Conservation (phyloP, 2,888 invertebrate genomes). For the Minunthozetes semirufus region DNA sequence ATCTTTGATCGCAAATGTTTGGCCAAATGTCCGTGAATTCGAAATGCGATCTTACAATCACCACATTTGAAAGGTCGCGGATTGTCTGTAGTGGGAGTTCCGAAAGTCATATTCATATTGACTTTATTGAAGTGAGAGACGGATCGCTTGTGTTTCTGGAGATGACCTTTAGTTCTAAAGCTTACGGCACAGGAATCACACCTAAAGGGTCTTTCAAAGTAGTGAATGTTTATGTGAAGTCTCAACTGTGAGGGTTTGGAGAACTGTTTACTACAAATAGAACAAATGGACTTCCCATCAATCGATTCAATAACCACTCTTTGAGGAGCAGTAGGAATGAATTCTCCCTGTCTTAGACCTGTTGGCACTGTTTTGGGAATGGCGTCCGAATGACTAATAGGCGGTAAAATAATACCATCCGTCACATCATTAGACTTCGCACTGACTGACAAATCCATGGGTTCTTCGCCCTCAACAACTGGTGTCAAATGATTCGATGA, state of each 20-base stretch:
- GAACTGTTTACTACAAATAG: conserved; percentile 84
- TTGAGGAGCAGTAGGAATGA: conserved; percentile 21
- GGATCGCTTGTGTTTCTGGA: conserved; percentile 86
- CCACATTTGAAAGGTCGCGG: conserved; percentile 92
- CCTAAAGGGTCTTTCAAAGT: conserved; percentile 81
- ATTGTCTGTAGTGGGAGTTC: conserved; percentile 70
- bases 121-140: conserved; percentile 83
- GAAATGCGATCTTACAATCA: conserved; percentile 89
- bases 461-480: background rate
- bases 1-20: conserved; percentile 93
- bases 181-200: conserved; percentile 87
- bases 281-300: conserved; percentile 55
- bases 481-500: background rate
- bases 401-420: background rate
- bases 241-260: conserved; percentile 81
- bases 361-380: background rate
- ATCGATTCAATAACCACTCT: conserved; percentile 30
- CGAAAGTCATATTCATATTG: conserved; percentile 76
- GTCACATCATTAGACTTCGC: conserved; percentile 17
- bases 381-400: background rate
- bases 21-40: conserved; percentile 89
- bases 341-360: conserved; percentile 16
- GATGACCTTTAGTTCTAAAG: conserved; percentile 79
- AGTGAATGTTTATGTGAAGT: conserved; percentile 90
- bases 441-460: conserved; percentile 29